Percentiles rank a stretch among this genome's conserved stretches.
phyloP scores from a whole-genome alignment of 2,113 vertebrate species.

The Myiozetetes cayanensis region DNA sequence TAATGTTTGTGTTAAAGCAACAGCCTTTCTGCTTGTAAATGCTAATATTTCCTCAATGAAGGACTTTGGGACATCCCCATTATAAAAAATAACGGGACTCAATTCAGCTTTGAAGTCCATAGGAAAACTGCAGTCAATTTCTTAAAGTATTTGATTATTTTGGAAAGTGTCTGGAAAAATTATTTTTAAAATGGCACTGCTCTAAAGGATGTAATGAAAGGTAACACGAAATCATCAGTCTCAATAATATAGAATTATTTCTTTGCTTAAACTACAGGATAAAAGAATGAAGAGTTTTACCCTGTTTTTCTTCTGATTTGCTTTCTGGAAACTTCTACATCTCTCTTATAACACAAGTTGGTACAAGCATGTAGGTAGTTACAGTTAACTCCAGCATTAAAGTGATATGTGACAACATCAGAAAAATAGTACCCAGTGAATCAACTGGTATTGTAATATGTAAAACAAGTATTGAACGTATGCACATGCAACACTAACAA shows the following conservation, averaged over 20 bases:
- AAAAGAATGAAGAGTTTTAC: not conserved
- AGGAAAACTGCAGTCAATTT: not conserved
- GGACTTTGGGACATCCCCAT: not conserved
- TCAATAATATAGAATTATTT: not conserved
- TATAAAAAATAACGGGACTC: not conserved
- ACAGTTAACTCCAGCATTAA: not conserved
- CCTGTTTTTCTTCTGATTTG: not conserved
- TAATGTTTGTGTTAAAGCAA: not conserved
- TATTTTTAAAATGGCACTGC: not conserved
- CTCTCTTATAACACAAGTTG: not conserved
- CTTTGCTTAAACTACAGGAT: not conserved
- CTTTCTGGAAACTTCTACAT: not conserved
- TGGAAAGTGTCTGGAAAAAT: not conserved
- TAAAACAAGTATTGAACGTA: not conserved
- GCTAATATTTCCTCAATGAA: accelerated
- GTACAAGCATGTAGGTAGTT: not conserved
- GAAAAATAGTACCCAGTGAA: not conserved
- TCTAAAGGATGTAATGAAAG: not conserved
- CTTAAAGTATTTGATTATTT: not conserved
- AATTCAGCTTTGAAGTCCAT: not conserved
- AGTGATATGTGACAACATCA: not conserved
- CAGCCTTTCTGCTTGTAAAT: accelerated
- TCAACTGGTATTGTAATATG: not conserved
- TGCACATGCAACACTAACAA: not conserved
- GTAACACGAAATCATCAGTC: not conserved